A percentile compares a stretch with the other conserved stretches of the same genome.
These are phyloP conservation scores for Laticauda colubrina DNA, from an alignment of 2,113 vertebrate genomes.

Conservation along the genomic window DNA sequence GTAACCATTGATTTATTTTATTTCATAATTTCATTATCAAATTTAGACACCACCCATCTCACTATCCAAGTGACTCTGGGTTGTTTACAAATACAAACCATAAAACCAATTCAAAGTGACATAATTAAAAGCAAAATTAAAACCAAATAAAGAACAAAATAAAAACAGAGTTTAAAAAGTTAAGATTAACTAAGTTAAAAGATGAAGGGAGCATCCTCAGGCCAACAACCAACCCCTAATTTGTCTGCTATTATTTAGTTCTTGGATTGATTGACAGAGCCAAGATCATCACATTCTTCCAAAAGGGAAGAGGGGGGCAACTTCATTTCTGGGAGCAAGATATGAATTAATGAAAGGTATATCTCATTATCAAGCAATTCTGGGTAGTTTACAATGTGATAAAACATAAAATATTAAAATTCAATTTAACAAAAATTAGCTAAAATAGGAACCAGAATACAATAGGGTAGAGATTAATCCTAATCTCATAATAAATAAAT, in stretches of 20 bases:
- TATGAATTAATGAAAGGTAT: neutral
- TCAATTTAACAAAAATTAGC: neutral
- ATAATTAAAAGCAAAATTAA: neutral
- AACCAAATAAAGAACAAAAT: neutral
- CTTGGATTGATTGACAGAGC: neutral
- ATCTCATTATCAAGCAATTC: neutral
- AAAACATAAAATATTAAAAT: neutral
- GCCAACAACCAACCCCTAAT: neutral
- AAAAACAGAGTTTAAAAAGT: neutral
- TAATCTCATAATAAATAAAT: too few species aligned
- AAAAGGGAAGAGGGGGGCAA: neutral
- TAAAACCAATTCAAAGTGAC: neutral
- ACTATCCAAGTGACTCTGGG: neutral
- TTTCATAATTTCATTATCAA: neutral
- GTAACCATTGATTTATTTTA: neutral
- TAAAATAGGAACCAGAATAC: neutral
- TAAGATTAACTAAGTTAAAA: neutral
- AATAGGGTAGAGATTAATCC: neutral
- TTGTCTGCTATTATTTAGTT: neutral
- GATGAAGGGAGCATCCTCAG: neutral
- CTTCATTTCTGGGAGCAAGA: neutral
- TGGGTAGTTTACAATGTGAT: neutral
- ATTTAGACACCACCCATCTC: neutral
- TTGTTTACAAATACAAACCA: neutral
- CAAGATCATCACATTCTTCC: neutral